Evolutionary conservation across 2,888 invertebrate species (phyloP), one percentile per base, ranked within the genome.

Genomic region (Anthrax anthrax): DNA sequence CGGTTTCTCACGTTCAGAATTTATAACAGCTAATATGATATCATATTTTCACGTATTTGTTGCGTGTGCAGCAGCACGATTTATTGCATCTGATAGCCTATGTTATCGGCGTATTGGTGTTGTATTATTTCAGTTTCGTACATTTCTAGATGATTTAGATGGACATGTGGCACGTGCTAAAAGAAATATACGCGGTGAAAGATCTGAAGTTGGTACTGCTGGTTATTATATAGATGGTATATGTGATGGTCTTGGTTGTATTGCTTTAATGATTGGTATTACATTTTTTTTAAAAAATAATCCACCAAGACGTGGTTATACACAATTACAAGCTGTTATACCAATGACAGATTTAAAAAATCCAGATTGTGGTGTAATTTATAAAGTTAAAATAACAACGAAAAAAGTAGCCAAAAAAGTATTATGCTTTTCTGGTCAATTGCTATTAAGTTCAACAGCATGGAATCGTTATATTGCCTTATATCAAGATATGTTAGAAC

Each of bases 391-490:
- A 63, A 76, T 80, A 18, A 74, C 77, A 2, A 77, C 78, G 32
- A 77, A 77, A 46, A 77, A 80, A 53, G 77, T 84, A 18, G 70
- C 75, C 1, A 75, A 76, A 54, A 80, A 80, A 47, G 63, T 84
- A 18, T 67, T 77, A 16, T 70, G 81, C 54, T 79, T 83, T 55
- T 73, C 78, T 5, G 78, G 80, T 1, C 86, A 84, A 61, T 72
- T 88, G 60, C 60, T 84, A 42, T 63, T 86, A 1, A 82, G 84
- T 47, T 86, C 86, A 0, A 69, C 81, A 45, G 80, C 81, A 10
- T 89, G 89, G 89, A 88, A 89, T 69, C 75, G 86, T 27, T 87
- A 86, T 57, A 85, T 89, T 55, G 81, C 81, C 42, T 65, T 82
- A 6, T 89, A 86, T 59, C 85, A 87, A 56, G 78, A 84, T 55